A percentile compares a stretch with the other conserved stretches of the same genome.
Conservation (phyloP, 1,140 invertebrate genomes). For the Marisa cornuarietis region DNA sequence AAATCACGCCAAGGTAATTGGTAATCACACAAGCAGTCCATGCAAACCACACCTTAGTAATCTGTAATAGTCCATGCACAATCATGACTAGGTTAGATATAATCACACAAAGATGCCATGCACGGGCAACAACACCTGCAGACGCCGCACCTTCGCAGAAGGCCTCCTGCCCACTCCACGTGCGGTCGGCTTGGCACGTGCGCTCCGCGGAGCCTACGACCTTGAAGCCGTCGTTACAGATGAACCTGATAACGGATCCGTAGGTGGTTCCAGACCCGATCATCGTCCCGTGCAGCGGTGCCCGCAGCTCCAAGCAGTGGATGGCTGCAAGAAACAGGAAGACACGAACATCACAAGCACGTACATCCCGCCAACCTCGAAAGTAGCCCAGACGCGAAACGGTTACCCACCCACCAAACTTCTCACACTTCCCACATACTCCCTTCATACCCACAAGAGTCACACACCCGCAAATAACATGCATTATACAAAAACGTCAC, state of each 20-base stretch:
- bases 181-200: slow-evolving; percentile 89
- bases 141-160: slow-evolving; percentile 82
- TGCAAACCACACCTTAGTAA: too few relatives aligned
- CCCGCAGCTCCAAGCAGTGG: slow-evolving; percentile 85
- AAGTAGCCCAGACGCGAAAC: too few relatives aligned
- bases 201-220: slow-evolving; percentile 87
- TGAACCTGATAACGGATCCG: slow-evolving; percentile 91
- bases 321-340: slow-evolving; percentile 73
- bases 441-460: background rate
- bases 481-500: too few relatives aligned
- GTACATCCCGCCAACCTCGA: slow-evolving; percentile 23
- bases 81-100: too few relatives aligned
- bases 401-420: slow-evolving; percentile 10
- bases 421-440: slow-evolving; percentile 7
- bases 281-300: slow-evolving; percentile 89
- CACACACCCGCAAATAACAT: too few relatives aligned
- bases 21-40: too few relatives aligned
- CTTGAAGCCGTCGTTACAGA: slow-evolving; percentile 90
- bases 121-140: too few relatives aligned
- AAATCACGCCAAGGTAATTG: too few relatives aligned
- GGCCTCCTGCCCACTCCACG: slow-evolving; percentile 89
- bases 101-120: too few relatives aligned
- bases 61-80: too few relatives aligned
- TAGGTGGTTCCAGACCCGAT: slow-evolving; percentile 92
- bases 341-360: slow-evolving; percentile 11